Evolutionary conservation across 2,797 vertebrate species (phyloP), one percentile per base, ranked within the genome.

Genomic region (Trachops cirrhosus): DNA sequence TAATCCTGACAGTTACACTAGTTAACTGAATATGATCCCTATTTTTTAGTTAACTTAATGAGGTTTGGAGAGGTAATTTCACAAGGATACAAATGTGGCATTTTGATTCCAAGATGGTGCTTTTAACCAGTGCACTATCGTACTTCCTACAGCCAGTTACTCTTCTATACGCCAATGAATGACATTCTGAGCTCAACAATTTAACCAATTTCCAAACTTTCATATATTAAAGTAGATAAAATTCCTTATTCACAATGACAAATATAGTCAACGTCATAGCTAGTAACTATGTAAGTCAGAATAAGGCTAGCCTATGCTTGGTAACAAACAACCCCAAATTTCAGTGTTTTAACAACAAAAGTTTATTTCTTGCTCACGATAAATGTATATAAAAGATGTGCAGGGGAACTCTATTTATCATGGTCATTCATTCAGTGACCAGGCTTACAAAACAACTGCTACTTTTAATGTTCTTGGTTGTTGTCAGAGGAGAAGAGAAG

Each of bases 151-250:
- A 83, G 67, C 4, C 32, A 88, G 41, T 67, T 80, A 64, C n/a
- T 94, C 29, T 84, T 79, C 62, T 75, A 39, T 52, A 93, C 29
- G 39, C 10, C 78, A 95, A 32, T 54, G 37, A 86, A 32, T 14
- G 57, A 19, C 39, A 77, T 39, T 86, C 52, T 82, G 68, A 67
- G 39, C 26, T 86, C 24, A 86, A 92, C 8, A 29, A 73, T 89
- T 92, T 82, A 93, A 73, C 21, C 68, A 50, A 59, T 80, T 93
- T 89, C 21, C 91, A 82, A 71, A 50, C 46, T 54, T 93, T 89
- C 46, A 73, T 79, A 89, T 77, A 92, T 67, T 32, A 68, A 92
- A 93, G 32, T 68, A 83, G 59, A 74, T 74, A 39, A 77, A 93
- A 73, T 14, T 2, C 6, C 4, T 0, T 59, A 78, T 74, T 88